Evolutionary conservation across 2,797 vertebrate species (phyloP).

Genomic region (Octomys mimax): DNA sequence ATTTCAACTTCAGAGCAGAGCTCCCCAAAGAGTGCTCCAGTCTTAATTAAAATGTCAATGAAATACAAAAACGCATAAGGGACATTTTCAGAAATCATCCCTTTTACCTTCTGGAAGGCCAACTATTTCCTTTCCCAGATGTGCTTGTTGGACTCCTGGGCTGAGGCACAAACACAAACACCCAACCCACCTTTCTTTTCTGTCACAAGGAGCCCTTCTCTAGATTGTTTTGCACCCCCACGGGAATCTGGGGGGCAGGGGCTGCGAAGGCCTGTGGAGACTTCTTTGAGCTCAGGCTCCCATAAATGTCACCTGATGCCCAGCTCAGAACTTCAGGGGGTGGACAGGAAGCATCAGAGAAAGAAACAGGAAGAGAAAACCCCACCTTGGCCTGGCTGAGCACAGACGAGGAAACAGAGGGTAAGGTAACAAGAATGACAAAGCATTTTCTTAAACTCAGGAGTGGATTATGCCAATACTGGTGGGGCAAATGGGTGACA

Average conservation of each 20-base stretch:
- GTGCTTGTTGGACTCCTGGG: neutral
- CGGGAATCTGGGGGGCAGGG: neutral
- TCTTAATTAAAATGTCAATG: conserved; percentile 92
- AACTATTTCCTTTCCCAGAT: conserved; percentile 74
- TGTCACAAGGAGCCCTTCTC: neutral
- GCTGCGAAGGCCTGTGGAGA: neutral
- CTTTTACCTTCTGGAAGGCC: conserved; percentile 84
- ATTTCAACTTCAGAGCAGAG: conserved; percentile 89
- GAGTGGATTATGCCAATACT: neutral
- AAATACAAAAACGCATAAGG: conserved; percentile 88
- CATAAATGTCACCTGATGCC: neutral
- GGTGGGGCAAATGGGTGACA: neutral
- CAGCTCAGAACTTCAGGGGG: neutral
- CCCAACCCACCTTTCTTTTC: neutral
- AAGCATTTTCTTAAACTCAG: neutral
- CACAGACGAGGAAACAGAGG: neutral
- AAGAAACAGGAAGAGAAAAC: neutral
- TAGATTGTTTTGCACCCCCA: neutral
- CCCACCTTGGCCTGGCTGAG: neutral
- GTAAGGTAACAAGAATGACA: neutral
- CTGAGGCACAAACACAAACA: neutral
- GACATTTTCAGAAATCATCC: conserved; percentile 81
- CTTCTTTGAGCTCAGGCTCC: neutral
- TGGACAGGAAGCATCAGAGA: neutral
- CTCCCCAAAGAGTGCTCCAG: conserved; percentile 88